These are phyloP conservation scores for Zaprionus inermis DNA, from an alignment of 1,140 invertebrate species.

Conservation along the genomic window DNA sequence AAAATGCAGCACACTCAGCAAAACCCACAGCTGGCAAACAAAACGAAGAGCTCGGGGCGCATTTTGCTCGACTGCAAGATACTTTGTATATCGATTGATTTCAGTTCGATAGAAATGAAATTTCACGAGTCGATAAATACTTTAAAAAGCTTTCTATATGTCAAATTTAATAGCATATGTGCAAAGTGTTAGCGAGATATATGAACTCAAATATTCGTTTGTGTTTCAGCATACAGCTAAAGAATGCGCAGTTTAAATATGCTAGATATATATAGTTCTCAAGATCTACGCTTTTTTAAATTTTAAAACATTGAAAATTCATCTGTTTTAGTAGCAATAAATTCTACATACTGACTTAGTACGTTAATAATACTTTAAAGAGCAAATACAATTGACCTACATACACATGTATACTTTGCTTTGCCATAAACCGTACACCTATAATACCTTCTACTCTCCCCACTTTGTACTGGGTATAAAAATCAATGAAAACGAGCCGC, in stretches of 20 bases:
- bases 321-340: too few species aligned
- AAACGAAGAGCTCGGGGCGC: not conserved
- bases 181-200: too few species aligned
- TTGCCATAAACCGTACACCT: not conserved
- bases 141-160: not conserved
- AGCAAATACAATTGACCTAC: not conserved
- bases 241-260: too few species aligned
- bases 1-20: constrained; percentile 29
- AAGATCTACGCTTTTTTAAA: too few species aligned
- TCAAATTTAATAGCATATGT: too few species aligned
- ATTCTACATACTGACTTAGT: too few species aligned
- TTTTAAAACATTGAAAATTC: too few species aligned
- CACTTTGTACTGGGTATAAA: not conserved
- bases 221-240: too few species aligned
- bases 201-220: too few species aligned
- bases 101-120: not conserved
- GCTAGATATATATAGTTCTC: too few species aligned
- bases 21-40: constrained; percentile 6
- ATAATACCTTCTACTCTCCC: not conserved
- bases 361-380: not conserved
- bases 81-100: not conserved
- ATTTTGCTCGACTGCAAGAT: not conserved
- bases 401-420: too few species aligned
- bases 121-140: not conserved
- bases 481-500: constrained; percentile 32